A percentile compares a stretch with the other conserved stretches of the same genome.
phyloP scores from a whole-genome alignment of 1,140 invertebrate genomes.

The Prorops nasuta region DNA sequence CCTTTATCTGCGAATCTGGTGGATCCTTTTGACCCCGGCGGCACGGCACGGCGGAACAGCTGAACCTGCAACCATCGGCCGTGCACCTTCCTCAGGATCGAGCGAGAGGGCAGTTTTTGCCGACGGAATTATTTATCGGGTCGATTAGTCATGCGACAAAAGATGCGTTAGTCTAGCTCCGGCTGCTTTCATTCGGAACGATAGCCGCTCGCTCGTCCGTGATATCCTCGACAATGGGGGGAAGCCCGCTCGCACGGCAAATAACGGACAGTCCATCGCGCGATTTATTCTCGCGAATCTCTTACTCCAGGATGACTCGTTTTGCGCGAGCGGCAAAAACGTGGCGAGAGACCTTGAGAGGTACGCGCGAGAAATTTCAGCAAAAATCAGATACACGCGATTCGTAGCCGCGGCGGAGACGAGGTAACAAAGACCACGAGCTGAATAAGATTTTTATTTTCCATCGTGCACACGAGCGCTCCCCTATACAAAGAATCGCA shows the following conservation, averaged over 20 bases:
- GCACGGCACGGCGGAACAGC: too few relatives aligned
- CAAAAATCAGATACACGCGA: constrained; percentile 18
- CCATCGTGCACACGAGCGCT: too few relatives aligned
- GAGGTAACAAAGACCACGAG: too few relatives aligned
- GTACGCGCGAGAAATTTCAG: neutral
- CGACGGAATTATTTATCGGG: constrained; percentile 23
- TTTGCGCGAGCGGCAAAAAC: neutral
- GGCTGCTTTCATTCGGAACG: too few relatives aligned
- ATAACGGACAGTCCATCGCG: too few relatives aligned
- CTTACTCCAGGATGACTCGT: neutral
- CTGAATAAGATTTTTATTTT: too few relatives aligned
- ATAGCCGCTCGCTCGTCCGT: too few relatives aligned
- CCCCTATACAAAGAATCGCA: too few relatives aligned
- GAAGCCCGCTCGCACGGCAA: constrained; percentile 27
- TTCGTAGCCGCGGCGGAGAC: constrained; percentile 19
- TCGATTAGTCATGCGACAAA: constrained; percentile 37
- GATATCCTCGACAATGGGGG: constrained; percentile 7
- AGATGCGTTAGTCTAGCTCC: constrained; percentile 30
- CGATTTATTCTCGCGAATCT: too few relatives aligned
- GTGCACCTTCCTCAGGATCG: neutral
- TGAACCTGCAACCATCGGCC: constrained; percentile 28
- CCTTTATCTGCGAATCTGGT: too few relatives aligned
- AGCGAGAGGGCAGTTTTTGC: constrained; percentile 15
- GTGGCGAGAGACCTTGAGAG: too few relatives aligned
- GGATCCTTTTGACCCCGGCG: too few relatives aligned